Evolutionary conservation across 1,140 invertebrate genomes (phyloP).

Genomic region (Trypoxylus dichotomus): DNA sequence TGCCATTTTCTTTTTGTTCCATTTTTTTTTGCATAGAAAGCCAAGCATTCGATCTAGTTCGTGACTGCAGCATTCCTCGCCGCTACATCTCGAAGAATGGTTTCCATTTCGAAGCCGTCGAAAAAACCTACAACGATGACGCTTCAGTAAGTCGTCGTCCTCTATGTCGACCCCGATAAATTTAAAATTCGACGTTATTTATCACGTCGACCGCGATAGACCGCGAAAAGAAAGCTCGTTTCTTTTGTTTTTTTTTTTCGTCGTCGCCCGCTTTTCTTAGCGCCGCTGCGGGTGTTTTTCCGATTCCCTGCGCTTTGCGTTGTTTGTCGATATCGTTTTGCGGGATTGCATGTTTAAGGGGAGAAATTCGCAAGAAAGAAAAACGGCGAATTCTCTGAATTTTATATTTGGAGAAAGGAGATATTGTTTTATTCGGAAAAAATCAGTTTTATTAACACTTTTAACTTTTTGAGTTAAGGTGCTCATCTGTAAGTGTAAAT

Average conservation of each 20-base stretch:
- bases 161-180: neutral
- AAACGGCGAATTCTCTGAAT: neutral
- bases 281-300: neutral
- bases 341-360: neutral
- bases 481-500: no score
- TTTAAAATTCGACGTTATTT: slow-evolving; percentile 2
- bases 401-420: neutral
- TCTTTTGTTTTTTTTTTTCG: slow-evolving; percentile 3
- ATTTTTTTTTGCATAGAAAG: neutral
- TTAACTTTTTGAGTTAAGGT: no score
- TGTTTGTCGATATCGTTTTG: neutral
- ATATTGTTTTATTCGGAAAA: neutral
- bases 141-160: neutral
- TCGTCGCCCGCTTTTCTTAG: neutral
- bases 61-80: neutral
- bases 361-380: neutral
- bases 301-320: neutral
- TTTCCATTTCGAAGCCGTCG: neutral
- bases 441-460: no score
- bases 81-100: no score
- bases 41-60: neutral
- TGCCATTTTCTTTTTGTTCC: neutral
- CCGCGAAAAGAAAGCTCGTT: neutral
- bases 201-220: neutral
- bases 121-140: neutral